Percentiles rank a stretch among this genome's conserved stretches.
These are phyloP conservation scores for Sanderia malayensis DNA, from an alignment of 30 jellyfish, hydroid and myxozoan genomes.

Conservation along the genomic window DNA sequence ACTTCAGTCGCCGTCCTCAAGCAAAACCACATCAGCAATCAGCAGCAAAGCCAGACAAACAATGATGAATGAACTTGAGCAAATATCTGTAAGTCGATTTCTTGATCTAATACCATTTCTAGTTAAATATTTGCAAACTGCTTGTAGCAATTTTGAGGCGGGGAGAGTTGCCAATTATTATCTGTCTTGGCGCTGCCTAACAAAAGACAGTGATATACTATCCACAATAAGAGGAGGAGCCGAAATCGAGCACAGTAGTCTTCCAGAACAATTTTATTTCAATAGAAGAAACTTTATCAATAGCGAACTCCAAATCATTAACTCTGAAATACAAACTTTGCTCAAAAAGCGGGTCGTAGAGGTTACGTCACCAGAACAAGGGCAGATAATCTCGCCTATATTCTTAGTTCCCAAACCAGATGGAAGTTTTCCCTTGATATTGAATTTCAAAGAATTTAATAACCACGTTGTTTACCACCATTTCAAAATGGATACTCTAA, in stretches of 20 bases:
- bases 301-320: not conserved
- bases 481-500: too few relatives aligned
- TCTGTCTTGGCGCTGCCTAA: conserved; percentile 2
- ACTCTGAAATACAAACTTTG: conserved; percentile 1
- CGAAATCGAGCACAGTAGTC: conserved; percentile 1
- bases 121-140: not conserved
- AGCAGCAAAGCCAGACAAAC: conserved; percentile 5
- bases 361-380: too few relatives aligned
- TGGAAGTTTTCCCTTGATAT: not conserved
- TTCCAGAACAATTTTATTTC: not conserved
- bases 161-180: conserved; percentile 2
- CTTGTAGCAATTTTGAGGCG: not conserved
- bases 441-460: conserved; percentile 1
- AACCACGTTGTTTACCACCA: not conserved
- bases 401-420: not conserved
- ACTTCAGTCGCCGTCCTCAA: conserved; percentile 5
- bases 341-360: not conserved
- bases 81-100: conserved; percentile 1
- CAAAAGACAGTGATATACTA: conserved; percentile 1
- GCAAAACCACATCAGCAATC: conserved; percentile 3
- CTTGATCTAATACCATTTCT: not conserved
- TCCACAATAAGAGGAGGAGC: conserved; percentile 5
- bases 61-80: not conserved
- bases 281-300: not conserved
- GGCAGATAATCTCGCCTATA: conserved; percentile 2